Evolutionary conservation across 2,797 vertebrate species (phyloP).

Genomic region (Lepilemur ruficaudatus): DNA sequence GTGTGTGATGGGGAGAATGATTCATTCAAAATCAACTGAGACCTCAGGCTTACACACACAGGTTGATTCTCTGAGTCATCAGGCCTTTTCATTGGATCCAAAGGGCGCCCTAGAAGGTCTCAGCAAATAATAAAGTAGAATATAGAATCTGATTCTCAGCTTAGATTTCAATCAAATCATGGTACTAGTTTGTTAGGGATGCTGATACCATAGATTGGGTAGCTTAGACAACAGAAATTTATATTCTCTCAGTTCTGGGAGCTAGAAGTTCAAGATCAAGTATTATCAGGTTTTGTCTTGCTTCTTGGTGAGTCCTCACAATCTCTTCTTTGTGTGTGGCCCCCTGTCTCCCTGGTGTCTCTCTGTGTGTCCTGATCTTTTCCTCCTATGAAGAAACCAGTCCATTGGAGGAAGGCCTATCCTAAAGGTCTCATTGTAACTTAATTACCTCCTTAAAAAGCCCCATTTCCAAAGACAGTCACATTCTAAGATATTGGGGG

Average conservation of each 20-base stretch:
- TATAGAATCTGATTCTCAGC: neutral
- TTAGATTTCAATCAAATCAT: neutral
- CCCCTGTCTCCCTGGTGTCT: neutral
- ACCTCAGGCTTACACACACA: neutral
- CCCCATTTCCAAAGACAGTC: neutral
- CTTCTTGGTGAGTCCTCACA: neutral
- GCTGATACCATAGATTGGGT: neutral
- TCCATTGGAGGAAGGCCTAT: neutral
- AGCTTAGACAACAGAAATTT: neutral
- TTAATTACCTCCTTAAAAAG: neutral
- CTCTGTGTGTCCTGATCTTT: neutral
- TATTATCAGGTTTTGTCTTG: neutral
- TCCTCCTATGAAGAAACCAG: neutral
- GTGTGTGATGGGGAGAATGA: neutral
- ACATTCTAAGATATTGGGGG: neutral
- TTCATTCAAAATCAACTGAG: neutral
- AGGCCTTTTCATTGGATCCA: neutral
- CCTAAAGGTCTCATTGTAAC: neutral
- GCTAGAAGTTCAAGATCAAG: neutral
- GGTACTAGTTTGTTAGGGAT: neutral
- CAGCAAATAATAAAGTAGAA: neutral
- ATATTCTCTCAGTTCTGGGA: neutral
- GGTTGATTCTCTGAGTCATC: neutral
- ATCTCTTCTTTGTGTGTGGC: neutral
- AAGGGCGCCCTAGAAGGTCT: neutral